Evolutionary conservation across 2,797 vertebrate genomes (phyloP).

Genomic region (Anisognathus igniventris): DNA sequence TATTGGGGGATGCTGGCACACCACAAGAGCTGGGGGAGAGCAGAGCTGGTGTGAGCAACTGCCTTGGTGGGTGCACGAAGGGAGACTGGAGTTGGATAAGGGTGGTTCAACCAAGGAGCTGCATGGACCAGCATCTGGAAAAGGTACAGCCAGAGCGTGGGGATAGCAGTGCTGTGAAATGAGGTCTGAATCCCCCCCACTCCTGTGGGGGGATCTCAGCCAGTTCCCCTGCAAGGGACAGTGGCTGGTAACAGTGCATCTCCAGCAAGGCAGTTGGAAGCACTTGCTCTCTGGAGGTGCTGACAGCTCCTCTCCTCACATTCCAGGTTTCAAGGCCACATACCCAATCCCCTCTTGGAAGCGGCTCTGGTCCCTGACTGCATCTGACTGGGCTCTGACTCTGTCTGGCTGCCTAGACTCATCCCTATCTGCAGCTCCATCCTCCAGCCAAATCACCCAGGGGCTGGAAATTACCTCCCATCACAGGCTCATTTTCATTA

Average conservation of each 20-base stretch:
- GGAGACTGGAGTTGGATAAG: background rate
- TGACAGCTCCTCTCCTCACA: background rate
- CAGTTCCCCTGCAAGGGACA: rapidly evolving
- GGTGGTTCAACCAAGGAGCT: background rate
- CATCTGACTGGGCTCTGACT: background rate
- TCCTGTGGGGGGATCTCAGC: background rate
- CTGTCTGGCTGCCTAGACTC: background rate
- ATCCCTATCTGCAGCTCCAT: background rate
- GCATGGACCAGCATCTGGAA: background rate
- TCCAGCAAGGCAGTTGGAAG: background rate
- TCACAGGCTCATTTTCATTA: background rate
- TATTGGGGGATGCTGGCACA: background rate
- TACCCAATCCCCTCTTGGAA: background rate
- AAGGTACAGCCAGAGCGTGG: background rate
- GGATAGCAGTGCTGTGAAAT: background rate
- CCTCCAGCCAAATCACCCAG: background rate
- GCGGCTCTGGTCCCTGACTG: background rate
- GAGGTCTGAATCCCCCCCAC: rapidly evolving
- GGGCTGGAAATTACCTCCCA: background rate
- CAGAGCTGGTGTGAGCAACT: background rate
- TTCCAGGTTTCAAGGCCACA: background rate
- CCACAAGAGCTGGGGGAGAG: background rate
- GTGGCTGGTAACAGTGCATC: background rate
- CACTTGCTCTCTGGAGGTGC: background rate
- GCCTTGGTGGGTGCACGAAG: background rate